These are phyloP conservation scores for Antedon mediterranea DNA, from an alignment of 53 echinoderm and acorn worm species.

Conservation along the genomic window DNA sequence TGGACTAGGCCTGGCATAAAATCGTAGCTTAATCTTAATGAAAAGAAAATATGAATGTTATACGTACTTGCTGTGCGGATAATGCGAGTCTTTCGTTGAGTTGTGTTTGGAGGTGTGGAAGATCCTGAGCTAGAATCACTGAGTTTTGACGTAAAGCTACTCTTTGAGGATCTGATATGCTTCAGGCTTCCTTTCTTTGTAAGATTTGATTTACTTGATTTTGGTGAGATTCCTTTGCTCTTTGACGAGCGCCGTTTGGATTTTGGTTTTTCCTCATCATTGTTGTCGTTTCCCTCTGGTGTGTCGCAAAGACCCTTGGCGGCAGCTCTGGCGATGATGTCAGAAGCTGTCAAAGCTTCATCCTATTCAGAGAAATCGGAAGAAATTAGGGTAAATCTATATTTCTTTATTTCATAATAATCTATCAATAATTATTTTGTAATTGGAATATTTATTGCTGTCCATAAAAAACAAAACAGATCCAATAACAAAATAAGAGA, in stretches of 20 bases:
- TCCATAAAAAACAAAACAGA: too few relatives aligned
- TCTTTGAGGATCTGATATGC: conserved; percentile 17
- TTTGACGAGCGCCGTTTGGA: neutral
- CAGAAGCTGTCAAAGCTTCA: conserved; percentile 82
- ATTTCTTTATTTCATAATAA: too few relatives aligned
- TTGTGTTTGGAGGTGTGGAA: conserved; percentile 13
- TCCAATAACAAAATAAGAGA: too few relatives aligned
- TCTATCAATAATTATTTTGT: too few relatives aligned
- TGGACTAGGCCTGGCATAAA: too few relatives aligned
- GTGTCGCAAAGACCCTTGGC: conserved; percentile 86
- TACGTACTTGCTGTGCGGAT: conserved; percentile 80
- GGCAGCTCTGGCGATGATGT: conserved; percentile 79
- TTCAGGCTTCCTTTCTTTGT: conserved; percentile 23
- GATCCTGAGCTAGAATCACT: conserved; percentile 5
- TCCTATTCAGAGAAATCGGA: conserved; percentile 29
- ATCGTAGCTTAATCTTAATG: too few relatives aligned
- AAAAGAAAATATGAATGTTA: neutral
- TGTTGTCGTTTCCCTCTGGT: conserved; percentile 19
- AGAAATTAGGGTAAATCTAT: too few relatives aligned
- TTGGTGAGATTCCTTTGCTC: conserved; percentile 4
- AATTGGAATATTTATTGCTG: too few relatives aligned
- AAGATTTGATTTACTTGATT: conserved; percentile 1
- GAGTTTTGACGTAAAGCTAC: conserved; percentile 1
- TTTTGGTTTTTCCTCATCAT: conserved; percentile 11
- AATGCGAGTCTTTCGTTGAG: conserved; percentile 36